phyloP scores from a whole-genome alignment of 1,140 invertebrate genomes.

The Drosophila ambigua region DNA sequence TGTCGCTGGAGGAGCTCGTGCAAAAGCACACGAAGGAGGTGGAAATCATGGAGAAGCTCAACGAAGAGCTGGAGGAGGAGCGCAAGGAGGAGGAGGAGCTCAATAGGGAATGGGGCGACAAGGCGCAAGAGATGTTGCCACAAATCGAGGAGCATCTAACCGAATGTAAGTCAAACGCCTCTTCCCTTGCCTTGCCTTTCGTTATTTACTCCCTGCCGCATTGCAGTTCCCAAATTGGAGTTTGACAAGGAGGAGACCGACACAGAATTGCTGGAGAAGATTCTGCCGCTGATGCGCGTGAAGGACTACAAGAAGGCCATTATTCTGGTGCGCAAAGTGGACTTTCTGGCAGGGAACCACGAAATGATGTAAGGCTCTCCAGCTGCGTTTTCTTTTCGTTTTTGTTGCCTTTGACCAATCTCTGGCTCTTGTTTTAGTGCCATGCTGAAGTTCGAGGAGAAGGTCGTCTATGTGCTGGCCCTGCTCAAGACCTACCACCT shows the following conservation, averaged over 20 bases:
- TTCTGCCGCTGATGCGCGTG: constrained; percentile 53
- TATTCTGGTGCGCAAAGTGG: constrained; percentile 67
- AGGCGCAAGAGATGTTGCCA: constrained; percentile 80
- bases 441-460: constrained; percentile 61
- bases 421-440: constrained; percentile 23
- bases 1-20: constrained; percentile 86
- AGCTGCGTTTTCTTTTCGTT: background rate
- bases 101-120: constrained; percentile 76
- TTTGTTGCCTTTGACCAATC: no score
- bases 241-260: constrained; percentile 76
- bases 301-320: constrained; percentile 72
- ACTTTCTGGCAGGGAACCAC: constrained; percentile 66
- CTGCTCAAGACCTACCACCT: constrained; percentile 73
- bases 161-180: constrained; percentile 50
- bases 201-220: background rate
- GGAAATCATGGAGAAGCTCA: constrained; percentile 86
- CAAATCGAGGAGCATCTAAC: constrained; percentile 83
- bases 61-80: constrained; percentile 84
- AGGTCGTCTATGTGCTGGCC: constrained; percentile 63
- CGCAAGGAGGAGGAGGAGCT: constrained; percentile 82
- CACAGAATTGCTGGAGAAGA: constrained; percentile 59
- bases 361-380: constrained; percentile 35
- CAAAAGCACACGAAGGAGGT: constrained; percentile 86
- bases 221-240: constrained; percentile 48
- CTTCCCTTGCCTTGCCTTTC: background rate